These are phyloP conservation scores for Beaufortia kweichowensis DNA, from an alignment of 2,113 vertebrate species.

Conservation along the genomic window DNA sequence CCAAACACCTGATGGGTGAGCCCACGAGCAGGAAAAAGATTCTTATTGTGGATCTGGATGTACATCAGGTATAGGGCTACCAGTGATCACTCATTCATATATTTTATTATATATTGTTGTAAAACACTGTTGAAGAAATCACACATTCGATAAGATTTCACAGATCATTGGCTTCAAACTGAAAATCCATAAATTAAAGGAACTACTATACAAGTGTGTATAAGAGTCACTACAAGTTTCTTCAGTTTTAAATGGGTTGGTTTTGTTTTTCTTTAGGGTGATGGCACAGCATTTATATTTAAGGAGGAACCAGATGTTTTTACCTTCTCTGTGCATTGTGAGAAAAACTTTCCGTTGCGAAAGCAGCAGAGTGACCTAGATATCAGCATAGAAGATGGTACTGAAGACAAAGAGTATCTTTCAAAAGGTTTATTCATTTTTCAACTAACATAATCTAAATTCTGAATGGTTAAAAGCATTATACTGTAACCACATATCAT, in stretches of 20 bases:
- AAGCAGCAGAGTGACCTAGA: conserved; percentile 69
- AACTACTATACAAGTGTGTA: too few relatives aligned
- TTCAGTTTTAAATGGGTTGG: too few relatives aligned
- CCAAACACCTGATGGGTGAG: conserved; percentile 52
- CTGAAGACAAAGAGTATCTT: conserved; percentile 63
- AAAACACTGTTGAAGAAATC: too few relatives aligned
- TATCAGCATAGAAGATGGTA: conserved; percentile 58
- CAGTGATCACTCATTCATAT: too few relatives aligned
- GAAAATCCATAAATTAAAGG: too few relatives aligned
- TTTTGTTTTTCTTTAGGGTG: conserved; percentile 61
- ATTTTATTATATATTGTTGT: too few relatives aligned
- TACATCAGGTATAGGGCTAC: conserved; percentile 63
- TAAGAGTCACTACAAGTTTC: too few relatives aligned
- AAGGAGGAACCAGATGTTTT: conserved; percentile 66
- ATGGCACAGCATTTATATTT: conserved; percentile 69
- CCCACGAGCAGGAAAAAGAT: conserved; percentile 53
- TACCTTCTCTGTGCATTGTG: conserved; percentile 69
- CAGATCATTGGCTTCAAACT: too few relatives aligned
- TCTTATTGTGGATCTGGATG: conserved; percentile 68
- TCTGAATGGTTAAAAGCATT: too few relatives aligned
- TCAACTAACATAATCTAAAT: background rate
- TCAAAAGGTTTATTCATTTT: conserved; percentile 46
- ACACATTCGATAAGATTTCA: too few relatives aligned
- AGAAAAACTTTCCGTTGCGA: conserved; percentile 65
- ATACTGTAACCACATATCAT: too few relatives aligned